phyloP scores from a whole-genome alignment of 2,888 invertebrate species.

The Lasiommata megera region DNA sequence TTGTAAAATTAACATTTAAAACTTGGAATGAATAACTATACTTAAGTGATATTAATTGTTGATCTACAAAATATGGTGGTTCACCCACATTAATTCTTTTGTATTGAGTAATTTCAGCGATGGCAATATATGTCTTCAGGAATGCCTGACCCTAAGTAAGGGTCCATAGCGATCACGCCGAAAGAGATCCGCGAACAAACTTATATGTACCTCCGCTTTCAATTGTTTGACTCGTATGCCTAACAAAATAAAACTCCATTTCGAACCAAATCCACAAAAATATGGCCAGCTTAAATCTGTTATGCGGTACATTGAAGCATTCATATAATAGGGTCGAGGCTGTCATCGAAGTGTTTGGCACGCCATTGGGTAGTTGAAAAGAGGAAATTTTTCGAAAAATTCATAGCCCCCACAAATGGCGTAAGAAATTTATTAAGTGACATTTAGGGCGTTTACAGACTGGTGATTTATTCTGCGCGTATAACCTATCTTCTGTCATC shows the following conservation, averaged over 20 bases:
- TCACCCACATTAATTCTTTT: no score
- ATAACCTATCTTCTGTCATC: no score
- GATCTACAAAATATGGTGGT: no score
- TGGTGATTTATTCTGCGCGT: no score
- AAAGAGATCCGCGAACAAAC: background rate
- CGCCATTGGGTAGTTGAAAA: background rate
- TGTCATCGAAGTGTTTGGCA: conserved; percentile 6
- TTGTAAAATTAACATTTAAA: no score
- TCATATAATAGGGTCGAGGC: conserved; percentile 6
- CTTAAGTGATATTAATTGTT: no score
- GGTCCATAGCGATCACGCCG: conserved; percentile 2
- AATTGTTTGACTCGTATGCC: background rate
- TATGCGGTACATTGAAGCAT: conserved; percentile 10
- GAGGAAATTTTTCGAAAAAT: conserved; percentile 4
- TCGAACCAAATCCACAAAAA: background rate
- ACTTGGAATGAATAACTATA: no score
- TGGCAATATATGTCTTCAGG: conserved; percentile 4
- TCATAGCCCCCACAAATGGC: background rate
- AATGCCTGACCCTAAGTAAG: conserved; percentile 9
- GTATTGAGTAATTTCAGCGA: conserved; percentile 1
- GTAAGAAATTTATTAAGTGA: background rate
- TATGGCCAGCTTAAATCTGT: background rate
- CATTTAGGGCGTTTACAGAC: no score
- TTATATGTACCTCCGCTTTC: background rate
- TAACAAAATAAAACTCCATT: background rate